phyloP scores from a whole-genome alignment of 64 coral and sea anemone genomes.

The Exaiptasia diaphana region DNA sequence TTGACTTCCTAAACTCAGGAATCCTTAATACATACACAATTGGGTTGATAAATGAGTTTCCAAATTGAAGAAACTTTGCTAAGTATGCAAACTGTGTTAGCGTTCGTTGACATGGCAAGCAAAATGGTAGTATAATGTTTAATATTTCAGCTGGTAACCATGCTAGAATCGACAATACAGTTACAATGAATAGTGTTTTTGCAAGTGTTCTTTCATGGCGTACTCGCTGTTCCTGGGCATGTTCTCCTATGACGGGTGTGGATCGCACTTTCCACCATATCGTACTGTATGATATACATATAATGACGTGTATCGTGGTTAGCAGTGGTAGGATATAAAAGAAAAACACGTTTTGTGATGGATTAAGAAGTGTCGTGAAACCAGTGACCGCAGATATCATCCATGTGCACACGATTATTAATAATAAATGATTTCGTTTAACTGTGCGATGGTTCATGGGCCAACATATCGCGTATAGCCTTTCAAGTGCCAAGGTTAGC shows the following conservation, averaged over 20 bases:
- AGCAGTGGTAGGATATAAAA: background rate
- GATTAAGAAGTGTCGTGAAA: background rate
- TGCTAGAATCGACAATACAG: background rate
- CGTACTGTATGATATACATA: background rate
- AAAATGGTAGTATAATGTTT: background rate
- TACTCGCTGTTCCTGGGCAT: background rate
- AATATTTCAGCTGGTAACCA: background rate
- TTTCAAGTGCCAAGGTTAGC: background rate
- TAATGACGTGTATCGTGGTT: background rate
- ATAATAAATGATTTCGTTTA: background rate
- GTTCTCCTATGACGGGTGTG: background rate
- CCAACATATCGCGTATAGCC: conserved; percentile 3
- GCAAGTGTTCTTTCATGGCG: background rate
- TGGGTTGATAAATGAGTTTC: conserved; percentile 23
- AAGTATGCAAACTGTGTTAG: background rate
- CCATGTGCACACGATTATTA: background rate
- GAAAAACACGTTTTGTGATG: background rate
- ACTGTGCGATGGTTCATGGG: background rate
- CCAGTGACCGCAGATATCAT: background rate
- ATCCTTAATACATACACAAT: conserved; percentile 18
- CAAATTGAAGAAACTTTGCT: conserved; percentile 18
- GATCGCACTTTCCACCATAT: background rate
- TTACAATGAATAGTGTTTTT: conserved; percentile 24
- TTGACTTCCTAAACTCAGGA: conserved; percentile 3
- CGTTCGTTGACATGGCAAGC: background rate